These are phyloP conservation scores for Muntiacus muntjak DNA, from an alignment of 2,113 vertebrate species.

Conservation along the genomic window DNA sequence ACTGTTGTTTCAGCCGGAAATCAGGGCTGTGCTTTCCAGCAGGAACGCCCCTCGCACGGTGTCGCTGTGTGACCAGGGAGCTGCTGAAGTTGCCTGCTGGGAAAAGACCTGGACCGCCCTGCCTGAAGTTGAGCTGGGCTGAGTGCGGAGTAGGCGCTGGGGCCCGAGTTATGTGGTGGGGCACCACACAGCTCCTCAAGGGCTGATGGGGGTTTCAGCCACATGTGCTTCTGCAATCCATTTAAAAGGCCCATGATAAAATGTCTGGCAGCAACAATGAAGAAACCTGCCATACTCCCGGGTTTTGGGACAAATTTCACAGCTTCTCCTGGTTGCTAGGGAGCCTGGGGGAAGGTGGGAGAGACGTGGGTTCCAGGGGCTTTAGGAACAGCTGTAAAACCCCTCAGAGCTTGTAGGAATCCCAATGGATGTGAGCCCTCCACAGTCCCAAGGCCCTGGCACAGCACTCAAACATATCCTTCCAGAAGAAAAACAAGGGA, in stretches of 20 bases:
- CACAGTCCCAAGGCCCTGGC: background rate
- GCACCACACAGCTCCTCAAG: too few relatives aligned
- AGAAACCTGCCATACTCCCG: background rate
- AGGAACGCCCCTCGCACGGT: rapidly evolving
- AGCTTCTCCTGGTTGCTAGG: background rate
- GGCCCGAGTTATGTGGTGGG: background rate
- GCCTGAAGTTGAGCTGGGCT: background rate
- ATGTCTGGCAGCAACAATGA: background rate
- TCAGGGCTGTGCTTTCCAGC: background rate
- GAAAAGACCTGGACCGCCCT: background rate
- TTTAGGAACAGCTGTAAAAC: background rate
- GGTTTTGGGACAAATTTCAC: background rate
- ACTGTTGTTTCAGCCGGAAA: background rate
- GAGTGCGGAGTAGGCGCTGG: background rate
- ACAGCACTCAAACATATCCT: background rate
- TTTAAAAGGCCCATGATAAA: background rate
- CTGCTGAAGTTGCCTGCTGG: too few relatives aligned
- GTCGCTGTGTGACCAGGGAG: rapidly evolving
- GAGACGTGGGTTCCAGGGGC: background rate
- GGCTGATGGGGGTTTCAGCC: background rate
- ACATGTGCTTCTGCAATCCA: background rate
- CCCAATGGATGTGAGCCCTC: too few relatives aligned
- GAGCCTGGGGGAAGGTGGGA: background rate
- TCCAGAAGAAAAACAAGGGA: background rate
- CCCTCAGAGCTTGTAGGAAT: background rate